Evolutionary conservation across 2,113 vertebrate genomes (phyloP).

Genomic region (Anguilla japonica): DNA sequence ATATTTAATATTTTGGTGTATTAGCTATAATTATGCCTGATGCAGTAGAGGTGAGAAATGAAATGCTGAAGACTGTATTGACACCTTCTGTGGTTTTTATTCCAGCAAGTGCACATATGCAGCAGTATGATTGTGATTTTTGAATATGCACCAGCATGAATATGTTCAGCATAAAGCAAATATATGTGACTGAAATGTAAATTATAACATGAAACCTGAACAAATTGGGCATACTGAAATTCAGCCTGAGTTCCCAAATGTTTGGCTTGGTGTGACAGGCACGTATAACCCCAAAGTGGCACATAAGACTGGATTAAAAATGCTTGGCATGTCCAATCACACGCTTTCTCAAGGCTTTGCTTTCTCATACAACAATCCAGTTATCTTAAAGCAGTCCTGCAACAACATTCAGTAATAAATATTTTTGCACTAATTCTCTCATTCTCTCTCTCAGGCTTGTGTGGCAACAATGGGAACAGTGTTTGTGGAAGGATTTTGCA

Average conservation of each 20-base stretch:
- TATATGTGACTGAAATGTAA: background rate
- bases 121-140: background rate
- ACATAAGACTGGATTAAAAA: background rate
- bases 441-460: slow-evolving; percentile 30
- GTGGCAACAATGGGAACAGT: slow-evolving; percentile 63
- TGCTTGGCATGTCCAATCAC: background rate
- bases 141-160: background rate
- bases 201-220: background rate
- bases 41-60: background rate
- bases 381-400: background rate
- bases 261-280: background rate
- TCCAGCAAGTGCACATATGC: background rate
- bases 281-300: background rate
- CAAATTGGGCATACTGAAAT: background rate
- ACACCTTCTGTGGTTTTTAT: background rate
- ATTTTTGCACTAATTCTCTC: slow-evolving; percentile 22
- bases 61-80: background rate
- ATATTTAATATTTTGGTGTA: background rate
- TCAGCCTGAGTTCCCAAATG: background rate
- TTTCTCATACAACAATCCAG: background rate
- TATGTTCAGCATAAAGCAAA: background rate
- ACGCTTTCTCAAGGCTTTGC: background rate
- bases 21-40: background rate
- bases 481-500: slow-evolving; percentile 52
- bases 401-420: slow-evolving; percentile 13